Percentiles rank a stretch among this genome's conserved stretches.
phyloP scores from a whole-genome alignment of 2,888 invertebrate genomes.

The Mactromeris polynyma region DNA sequence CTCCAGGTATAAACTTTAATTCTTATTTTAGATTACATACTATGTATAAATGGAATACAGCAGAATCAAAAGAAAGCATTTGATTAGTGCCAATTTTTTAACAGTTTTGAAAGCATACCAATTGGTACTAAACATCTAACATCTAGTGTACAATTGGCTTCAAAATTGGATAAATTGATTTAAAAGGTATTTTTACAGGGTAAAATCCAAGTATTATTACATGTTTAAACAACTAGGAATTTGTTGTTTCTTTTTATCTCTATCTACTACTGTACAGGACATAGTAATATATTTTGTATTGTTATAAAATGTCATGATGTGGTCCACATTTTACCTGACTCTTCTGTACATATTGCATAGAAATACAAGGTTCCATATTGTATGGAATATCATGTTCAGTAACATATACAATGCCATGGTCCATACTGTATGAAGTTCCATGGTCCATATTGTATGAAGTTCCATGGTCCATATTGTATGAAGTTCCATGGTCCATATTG shows the following conservation, averaged over 20 bases:
- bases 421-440: neutral
- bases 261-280: neutral
- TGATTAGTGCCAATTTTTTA: too few relatives aligned
- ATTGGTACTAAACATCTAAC: too few relatives aligned
- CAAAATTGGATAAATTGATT: too few relatives aligned
- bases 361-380: neutral
- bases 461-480: neutral
- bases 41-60: too few relatives aligned
- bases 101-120: too few relatives aligned
- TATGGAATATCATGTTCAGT: too few relatives aligned
- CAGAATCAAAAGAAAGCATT: too few relatives aligned
- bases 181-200: neutral
- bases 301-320: neutral
- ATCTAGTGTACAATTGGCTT: too few relatives aligned
- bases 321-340: neutral
- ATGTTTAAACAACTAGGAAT: neutral
- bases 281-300: neutral
- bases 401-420: too few relatives aligned
- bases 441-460: neutral
- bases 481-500: neutral
- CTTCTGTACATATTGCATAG: too few relatives aligned
- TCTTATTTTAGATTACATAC: too few relatives aligned
- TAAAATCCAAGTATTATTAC: neutral
- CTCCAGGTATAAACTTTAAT: too few relatives aligned
- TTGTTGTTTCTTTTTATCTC: neutral